Evolutionary conservation across 2,797 vertebrate species (phyloP).

Genomic region (Apodemus agrarius): DNA sequence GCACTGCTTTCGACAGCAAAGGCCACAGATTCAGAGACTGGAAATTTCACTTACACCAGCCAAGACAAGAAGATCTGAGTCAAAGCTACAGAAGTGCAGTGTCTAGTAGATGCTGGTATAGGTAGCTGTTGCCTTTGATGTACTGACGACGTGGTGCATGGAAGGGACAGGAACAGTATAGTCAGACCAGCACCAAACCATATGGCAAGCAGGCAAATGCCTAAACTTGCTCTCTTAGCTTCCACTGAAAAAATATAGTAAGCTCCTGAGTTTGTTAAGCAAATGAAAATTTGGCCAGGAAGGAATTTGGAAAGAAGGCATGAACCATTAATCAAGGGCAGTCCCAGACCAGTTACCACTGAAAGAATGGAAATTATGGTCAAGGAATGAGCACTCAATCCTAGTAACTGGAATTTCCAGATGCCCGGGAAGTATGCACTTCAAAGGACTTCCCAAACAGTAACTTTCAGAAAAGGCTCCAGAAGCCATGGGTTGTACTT

Average conservation of each 20-base stretch:
- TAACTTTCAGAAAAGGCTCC: slow-evolving; percentile 51
- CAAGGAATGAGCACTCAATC: slow-evolving; percentile 59
- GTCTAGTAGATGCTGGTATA: neutral
- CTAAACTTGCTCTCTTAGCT: slow-evolving; percentile 24
- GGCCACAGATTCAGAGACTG: neutral
- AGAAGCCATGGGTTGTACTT: neutral
- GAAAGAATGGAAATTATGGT: slow-evolving; percentile 73
- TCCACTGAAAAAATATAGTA: slow-evolving; percentile 57
- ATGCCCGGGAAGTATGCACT: slow-evolving; percentile 70
- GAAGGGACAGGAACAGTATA: neutral
- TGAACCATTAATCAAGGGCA: slow-evolving; percentile 66
- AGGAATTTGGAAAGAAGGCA: slow-evolving; percentile 60
- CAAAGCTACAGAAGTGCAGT: neutral
- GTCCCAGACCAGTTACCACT: slow-evolving; percentile 51
- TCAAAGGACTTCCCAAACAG: slow-evolving; percentile 60
- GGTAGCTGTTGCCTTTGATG: neutral
- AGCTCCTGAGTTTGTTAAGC: slow-evolving; percentile 34
- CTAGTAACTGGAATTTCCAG: slow-evolving; percentile 74
- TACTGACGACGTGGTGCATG: neutral
- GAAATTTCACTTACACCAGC: slow-evolving; percentile 24
- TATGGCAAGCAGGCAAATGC: neutral
- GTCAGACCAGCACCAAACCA: neutral
- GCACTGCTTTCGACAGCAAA: slow-evolving; percentile 4
- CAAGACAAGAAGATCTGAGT: neutral
- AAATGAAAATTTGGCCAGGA: slow-evolving; percentile 63